Conservation (phyloP, 2,797 vertebrate genomes). For the Oreochromis grahami region DNA sequence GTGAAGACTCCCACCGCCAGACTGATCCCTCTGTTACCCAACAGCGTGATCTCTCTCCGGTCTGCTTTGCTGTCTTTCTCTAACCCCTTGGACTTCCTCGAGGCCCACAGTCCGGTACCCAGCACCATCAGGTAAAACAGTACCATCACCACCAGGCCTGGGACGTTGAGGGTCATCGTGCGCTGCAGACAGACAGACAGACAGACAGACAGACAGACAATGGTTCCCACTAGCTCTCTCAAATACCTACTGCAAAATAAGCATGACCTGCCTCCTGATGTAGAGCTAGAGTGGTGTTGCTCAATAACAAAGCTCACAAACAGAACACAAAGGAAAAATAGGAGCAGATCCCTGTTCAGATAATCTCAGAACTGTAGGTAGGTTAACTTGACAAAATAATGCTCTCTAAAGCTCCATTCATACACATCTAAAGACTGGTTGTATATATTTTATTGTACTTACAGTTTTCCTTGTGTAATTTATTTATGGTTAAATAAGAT, state of each 20-base stretch:
- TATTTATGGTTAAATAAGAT: no score
- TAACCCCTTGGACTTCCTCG: constrained; percentile 26
- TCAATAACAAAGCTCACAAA: background rate
- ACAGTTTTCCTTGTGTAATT: no score
- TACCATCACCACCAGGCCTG: constrained; percentile 35
- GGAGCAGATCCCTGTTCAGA: background rate
- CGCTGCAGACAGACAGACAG: background rate
- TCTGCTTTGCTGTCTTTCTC: background rate
- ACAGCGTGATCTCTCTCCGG: constrained; percentile 25
- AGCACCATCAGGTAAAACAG: constrained; percentile 57
- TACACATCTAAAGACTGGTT: no score
- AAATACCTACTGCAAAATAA: background rate
- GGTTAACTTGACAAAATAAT: background rate
- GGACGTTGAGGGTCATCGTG: constrained; percentile 43
- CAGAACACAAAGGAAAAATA: background rate
- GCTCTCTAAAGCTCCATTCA: background rate
- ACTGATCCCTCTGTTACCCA: constrained; percentile 48
- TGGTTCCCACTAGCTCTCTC: background rate
- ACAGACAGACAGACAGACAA: background rate
- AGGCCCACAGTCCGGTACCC: constrained; percentile 51
- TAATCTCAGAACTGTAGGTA: background rate
- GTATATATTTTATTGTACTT: no score
- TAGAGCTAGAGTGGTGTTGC: background rate
- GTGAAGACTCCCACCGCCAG: constrained; percentile 54
- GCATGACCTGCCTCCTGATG: background rate